Conservation (phyloP, 23 tunicate genomes). For the Halocynthia roretzi region DNA sequence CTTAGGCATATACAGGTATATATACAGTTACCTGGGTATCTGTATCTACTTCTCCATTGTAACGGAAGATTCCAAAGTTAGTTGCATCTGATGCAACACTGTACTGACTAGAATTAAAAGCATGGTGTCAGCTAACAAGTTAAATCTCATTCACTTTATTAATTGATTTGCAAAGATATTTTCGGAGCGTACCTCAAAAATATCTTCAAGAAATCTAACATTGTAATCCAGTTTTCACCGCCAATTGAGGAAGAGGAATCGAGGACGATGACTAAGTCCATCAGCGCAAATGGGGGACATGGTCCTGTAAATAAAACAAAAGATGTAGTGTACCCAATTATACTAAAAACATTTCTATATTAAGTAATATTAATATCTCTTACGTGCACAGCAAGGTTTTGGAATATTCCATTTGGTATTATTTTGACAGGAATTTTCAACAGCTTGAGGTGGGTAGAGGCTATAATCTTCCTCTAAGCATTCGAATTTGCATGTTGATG, state of each 20-base stretch:
- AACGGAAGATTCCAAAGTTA: background rate
- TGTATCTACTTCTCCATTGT: slow-evolving; percentile 4
- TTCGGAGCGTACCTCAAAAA: slow-evolving; percentile 14
- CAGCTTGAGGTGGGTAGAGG: slow-evolving; percentile 23
- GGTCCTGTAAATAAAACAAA: slow-evolving; percentile 7
- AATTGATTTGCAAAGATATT: background rate
- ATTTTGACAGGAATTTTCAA: background rate
- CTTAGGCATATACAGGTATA: too few species aligned
- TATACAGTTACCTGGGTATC: background rate
- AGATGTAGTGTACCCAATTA: too few species aligned
- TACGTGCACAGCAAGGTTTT: slow-evolving; percentile 9
- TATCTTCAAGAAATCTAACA: slow-evolving; percentile 12
- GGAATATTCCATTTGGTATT: slow-evolving; percentile 4
- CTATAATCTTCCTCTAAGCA: slow-evolving; percentile 30
- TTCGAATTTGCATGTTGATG: slow-evolving; percentile 29
- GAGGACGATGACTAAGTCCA: slow-evolving; percentile 25
- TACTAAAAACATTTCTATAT: too few species aligned
- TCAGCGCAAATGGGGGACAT: slow-evolving; percentile 42
- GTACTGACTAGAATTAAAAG: too few species aligned
- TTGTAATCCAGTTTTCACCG: slow-evolving; percentile 23
- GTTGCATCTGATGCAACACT: background rate
- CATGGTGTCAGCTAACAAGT: too few species aligned
- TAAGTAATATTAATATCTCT: too few species aligned
- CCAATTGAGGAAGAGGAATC: slow-evolving; percentile 34
- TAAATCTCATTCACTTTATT: background rate